phyloP scores from a whole-genome alignment of 2,113 vertebrate genomes.

The Xiphophorus hellerii region DNA sequence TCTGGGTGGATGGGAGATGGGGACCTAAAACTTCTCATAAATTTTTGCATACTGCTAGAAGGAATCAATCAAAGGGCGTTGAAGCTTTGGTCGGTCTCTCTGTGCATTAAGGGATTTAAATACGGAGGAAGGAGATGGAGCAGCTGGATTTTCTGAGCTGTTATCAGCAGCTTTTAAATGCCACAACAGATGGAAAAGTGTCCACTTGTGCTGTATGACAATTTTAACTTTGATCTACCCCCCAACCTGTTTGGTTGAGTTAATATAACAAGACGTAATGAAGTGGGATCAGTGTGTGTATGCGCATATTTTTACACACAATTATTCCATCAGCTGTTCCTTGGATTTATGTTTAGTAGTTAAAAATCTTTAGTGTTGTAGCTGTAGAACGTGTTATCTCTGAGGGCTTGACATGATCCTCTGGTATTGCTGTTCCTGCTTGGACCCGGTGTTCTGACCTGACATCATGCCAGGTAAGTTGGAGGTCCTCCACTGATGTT shows the following conservation, averaged over 20 bases:
- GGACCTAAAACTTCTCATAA: slow-evolving; percentile 20
- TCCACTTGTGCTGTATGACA: slow-evolving; percentile 41
- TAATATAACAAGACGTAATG: not conserved
- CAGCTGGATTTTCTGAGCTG: slow-evolving; percentile 42
- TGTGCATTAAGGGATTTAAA: slow-evolving; percentile 64
- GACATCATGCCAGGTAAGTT: not conserved
- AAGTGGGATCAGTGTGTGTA: not conserved
- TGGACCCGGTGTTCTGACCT: slow-evolving; percentile 24
- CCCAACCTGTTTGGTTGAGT: not conserved
- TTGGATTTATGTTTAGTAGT: slow-evolving; percentile 36
- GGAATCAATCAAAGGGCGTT: slow-evolving; percentile 20
- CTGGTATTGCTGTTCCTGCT: slow-evolving; percentile 46
- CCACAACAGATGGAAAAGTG: slow-evolving; percentile 60
- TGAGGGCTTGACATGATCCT: not conserved
- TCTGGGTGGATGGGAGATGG: not conserved
- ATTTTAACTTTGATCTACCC: slow-evolving; percentile 25
- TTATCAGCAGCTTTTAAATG: slow-evolving; percentile 62
- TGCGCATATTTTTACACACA: too few species aligned
- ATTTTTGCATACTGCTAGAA: slow-evolving; percentile 6
- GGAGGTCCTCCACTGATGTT: slow-evolving; percentile 1
- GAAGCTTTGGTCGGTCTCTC: slow-evolving; percentile 14
- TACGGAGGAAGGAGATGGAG: slow-evolving; percentile 51
- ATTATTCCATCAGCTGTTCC: not conserved
- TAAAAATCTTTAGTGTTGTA: slow-evolving; percentile 50
- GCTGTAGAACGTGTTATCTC: slow-evolving; percentile 27